Percentiles rank a stretch among this genome's conserved stretches.
Evolutionary conservation across 2,113 vertebrate species (phyloP).

Genomic region (Prietella phreatophila): DNA sequence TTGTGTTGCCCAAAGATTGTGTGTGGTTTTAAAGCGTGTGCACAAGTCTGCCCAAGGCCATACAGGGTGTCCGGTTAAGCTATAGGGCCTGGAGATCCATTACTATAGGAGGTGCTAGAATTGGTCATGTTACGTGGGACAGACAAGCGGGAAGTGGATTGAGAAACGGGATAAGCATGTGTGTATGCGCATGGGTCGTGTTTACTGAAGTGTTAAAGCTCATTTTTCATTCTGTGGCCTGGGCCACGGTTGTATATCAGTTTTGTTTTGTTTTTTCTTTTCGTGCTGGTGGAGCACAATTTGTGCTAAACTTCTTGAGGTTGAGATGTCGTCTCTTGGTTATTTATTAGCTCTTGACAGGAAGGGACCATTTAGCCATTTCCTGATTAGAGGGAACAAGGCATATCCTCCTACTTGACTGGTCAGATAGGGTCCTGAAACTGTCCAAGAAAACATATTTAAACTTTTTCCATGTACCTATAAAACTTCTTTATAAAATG

Average conservation of each 20-base stretch:
- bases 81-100: slow-evolving; percentile 7
- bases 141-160: slow-evolving; percentile 23
- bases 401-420: slow-evolving; percentile 12
- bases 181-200: background rate
- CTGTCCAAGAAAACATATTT: background rate
- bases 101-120: slow-evolving; percentile 35
- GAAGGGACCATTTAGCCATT: slow-evolving; percentile 42
- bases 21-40: slow-evolving; percentile 12
- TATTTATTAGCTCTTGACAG: slow-evolving; percentile 42
- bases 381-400: slow-evolving; percentile 33
- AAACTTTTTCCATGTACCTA: background rate
- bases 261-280: background rate
- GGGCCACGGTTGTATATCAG: background rate
- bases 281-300: background rate
- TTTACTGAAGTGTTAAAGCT: slow-evolving; percentile 18
- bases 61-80: background rate
- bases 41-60: background rate
- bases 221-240: background rate
- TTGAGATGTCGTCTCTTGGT: background rate
- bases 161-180: background rate
- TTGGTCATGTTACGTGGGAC: slow-evolving; percentile 9
- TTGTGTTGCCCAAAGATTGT: background rate
- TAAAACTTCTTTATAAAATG: background rate
- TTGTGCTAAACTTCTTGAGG: slow-evolving; percentile 3
- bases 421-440: slow-evolving; percentile 2